Evolutionary conservation across 2,797 vertebrate species (phyloP).

Genomic region (Tapirus indicus): DNA sequence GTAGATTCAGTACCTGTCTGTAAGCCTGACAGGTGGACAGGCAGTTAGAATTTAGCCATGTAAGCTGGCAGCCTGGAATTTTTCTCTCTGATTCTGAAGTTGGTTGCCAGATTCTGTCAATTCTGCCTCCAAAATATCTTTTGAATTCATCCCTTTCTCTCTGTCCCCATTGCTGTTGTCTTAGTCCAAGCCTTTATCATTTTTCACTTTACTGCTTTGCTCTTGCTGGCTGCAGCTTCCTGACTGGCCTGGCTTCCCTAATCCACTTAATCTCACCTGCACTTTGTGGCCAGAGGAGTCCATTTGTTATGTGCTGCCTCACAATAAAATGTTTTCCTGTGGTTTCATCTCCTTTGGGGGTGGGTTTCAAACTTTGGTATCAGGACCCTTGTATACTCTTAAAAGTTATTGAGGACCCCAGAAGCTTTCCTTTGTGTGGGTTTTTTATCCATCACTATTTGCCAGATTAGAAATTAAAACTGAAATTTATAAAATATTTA

Average conservation of each 20-base stretch:
- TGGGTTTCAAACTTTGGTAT: background rate
- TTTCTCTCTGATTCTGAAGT: background rate
- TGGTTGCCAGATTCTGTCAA: background rate
- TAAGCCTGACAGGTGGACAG: background rate
- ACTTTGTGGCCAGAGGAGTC: background rate
- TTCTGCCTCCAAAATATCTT: background rate
- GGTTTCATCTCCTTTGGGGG: background rate
- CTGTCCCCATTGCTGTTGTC: background rate
- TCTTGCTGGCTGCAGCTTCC: background rate
- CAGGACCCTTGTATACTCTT: background rate
- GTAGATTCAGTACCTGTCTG: background rate
- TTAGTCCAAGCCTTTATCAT: background rate
- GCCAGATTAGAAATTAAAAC: constrained; percentile 16
- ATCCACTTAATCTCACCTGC: background rate
- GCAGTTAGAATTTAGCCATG: background rate
- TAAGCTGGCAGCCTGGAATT: background rate
- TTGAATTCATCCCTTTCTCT: background rate
- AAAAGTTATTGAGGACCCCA: background rate
- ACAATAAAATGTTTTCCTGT: background rate
- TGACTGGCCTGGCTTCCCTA: background rate
- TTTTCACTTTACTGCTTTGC: background rate
- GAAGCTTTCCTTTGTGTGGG: background rate
- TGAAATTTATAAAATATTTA: background rate
- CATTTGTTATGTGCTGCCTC: background rate
- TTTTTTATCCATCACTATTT: background rate